phyloP scores from a whole-genome alignment of 2,888 invertebrate genomes.

The Bimastos eiseni region DNA sequence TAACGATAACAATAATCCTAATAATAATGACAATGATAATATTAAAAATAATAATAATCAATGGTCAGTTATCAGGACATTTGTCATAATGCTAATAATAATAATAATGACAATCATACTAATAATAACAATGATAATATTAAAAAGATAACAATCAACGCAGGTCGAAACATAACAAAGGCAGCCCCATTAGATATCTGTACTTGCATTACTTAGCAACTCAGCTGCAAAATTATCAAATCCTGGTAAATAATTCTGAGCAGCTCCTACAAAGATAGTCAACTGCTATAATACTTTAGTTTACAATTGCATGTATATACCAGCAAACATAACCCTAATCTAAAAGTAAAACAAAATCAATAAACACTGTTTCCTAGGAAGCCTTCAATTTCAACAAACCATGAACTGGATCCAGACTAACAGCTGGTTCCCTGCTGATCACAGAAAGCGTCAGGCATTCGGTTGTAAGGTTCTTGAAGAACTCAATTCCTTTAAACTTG shows the following conservation, averaged over 20 bases:
- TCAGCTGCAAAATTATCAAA: not conserved
- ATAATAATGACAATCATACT: too few relatives aligned
- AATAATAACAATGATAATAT: too few relatives aligned
- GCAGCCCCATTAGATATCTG: too few relatives aligned
- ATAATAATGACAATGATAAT: too few relatives aligned
- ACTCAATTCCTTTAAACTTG: constrained; percentile 23
- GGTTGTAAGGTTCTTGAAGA: constrained; percentile 23
- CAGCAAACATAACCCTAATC: not conserved
- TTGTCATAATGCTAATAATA: too few relatives aligned
- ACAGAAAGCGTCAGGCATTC: constrained; percentile 20
- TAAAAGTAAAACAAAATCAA: not conserved
- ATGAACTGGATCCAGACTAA: constrained; percentile 23
- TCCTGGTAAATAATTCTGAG: not conserved
- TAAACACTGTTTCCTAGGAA: too few relatives aligned
- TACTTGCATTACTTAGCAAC: not conserved
- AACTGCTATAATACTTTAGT: not conserved
- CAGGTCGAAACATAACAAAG: not conserved
- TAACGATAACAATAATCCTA: too few relatives aligned
- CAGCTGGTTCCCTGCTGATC: constrained; percentile 21
- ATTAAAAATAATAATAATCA: too few relatives aligned
- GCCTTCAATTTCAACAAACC: constrained; percentile 26
- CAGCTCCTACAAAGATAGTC: too few relatives aligned
- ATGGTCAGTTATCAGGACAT: too few relatives aligned
- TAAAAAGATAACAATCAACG: too few relatives aligned
- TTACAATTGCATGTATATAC: not conserved